Evolutionary conservation across 1,140 invertebrate genomes (phyloP), one percentile per base, ranked within the genome.

Genomic region (Orchesella cincta): DNA sequence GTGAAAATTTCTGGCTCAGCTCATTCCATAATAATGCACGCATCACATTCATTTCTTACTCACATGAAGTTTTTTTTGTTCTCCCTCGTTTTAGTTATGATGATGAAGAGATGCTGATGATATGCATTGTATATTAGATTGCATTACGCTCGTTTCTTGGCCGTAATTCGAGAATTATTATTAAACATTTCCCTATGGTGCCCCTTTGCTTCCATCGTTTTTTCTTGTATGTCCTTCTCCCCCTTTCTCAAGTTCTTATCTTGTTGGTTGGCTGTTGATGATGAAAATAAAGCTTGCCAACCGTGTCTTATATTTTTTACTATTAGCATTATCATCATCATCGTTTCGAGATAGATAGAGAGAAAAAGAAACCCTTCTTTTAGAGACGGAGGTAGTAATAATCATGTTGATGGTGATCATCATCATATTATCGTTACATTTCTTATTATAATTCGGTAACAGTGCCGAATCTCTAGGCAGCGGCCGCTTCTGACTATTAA

Each of bases 371-470:
- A 23, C 12, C 54, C n/a, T n/a, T n/a, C 3, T 23, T 12, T 5
- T 23, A 23, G 54, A 5, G 23, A 57, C 54, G 23, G 54, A 16
- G 23, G 23, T 57, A 57, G 26, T 57, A 57, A 57, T 57, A 57
- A 57, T 57, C 54, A 57, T 57, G 54, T 23, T 57, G 54, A 57
- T 57, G 54, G 26, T 57, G 54, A 57, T 57, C 54, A 57, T 26
- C 54, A 57, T 57, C 54, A 57, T 57, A 57, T 57, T 57, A 57
- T 57, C 54, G 26, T 57, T 57, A 57, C 54, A 57, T 57, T 57
- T 57, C 54, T 57, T 57, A 57, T 57, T 57, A 57, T 57, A 57
- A 57, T 57, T 57, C 54, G 54, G 54, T 57, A 57, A 57, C 14
- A 57, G 54, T 57, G 26, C 54, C 23, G 26, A 23, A n/a, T n/a